Percentiles rank a stretch among this genome's conserved stretches.
These are phyloP conservation scores for Tursiops truncatus DNA, from an alignment of 2,113 vertebrate species.

Conservation along the genomic window DNA sequence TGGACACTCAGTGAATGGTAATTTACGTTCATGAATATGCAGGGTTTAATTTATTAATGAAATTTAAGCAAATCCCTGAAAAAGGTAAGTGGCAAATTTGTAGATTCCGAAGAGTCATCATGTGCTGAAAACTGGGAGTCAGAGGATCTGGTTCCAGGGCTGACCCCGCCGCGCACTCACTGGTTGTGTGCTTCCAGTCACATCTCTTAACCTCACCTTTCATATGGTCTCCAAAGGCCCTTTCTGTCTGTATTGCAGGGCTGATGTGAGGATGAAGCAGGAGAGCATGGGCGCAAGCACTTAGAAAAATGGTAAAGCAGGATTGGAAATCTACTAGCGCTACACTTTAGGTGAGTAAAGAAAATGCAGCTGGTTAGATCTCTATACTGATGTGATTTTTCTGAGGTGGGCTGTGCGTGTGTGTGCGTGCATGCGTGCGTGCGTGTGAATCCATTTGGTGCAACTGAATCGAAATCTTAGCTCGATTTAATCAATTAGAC, in stretches of 20 bases:
- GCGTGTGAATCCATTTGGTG: neutral
- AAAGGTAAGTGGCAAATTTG: neutral
- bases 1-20: neutral
- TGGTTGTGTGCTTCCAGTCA: neutral
- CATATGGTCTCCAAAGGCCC: accelerated
- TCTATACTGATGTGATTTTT: neutral
- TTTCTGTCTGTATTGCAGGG: neutral
- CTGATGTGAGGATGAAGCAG: neutral
- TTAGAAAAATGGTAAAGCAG: neutral
- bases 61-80: neutral
- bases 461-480: neutral
- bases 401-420: neutral
- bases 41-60: constrained; percentile 15
- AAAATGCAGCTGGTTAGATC: neutral
- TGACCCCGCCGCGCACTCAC: neutral
- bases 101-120: neutral
- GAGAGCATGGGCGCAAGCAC: neutral
- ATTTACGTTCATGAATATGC: neutral
- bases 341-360: neutral
- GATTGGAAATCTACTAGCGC: neutral
- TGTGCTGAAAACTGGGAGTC: neutral
- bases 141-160: neutral
- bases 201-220: neutral
- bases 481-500: neutral
- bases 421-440: neutral